Conservation (phyloP, 2,797 vertebrate genomes). For the Sebastolobus alascanus region DNA sequence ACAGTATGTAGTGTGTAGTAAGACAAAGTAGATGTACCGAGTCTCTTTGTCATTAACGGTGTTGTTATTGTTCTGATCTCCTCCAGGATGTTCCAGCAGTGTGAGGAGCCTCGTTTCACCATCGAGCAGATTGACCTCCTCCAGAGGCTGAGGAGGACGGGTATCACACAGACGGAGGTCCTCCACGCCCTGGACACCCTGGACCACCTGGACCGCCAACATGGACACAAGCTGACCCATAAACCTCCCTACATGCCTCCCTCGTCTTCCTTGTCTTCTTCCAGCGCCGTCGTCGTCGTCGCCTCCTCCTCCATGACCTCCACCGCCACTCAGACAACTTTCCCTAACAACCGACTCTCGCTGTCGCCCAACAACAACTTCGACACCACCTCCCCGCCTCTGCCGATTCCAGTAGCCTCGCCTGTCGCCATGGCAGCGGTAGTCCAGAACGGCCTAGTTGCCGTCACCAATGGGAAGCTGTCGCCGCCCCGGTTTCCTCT, state of each 20-base stretch:
- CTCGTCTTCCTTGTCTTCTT: conserved; percentile 67
- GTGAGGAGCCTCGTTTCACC: conserved; percentile 98
- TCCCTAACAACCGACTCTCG: conserved; percentile 88
- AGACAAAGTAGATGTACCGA: not conserved
- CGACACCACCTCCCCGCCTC: conserved; percentile 88
- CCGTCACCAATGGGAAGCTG: conserved; percentile 93
- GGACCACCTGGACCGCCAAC: conserved; percentile 95
- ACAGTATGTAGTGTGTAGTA: not conserved
- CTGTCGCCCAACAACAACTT: conserved; percentile 93
- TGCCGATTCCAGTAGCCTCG: conserved; percentile 82
- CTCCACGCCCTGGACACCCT: conserved; percentile 96
- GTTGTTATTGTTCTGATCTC: not conserved
- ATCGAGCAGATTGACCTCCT: conserved; percentile 99
- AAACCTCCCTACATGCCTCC: conserved; percentile 84
- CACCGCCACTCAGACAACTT: conserved; percentile 93
- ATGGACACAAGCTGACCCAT: conserved; percentile 91
- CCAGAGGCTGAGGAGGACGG: conserved; percentile 94
- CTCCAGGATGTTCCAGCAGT: conserved; percentile 96
- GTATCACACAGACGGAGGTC: conserved; percentile 96
- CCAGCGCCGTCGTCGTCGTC: conserved; percentile 33
- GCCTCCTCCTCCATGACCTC: conserved; percentile 89
- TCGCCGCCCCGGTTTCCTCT: conserved; percentile 93
- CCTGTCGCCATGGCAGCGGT: conserved; percentile 75
- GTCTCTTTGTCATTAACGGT: not conserved
- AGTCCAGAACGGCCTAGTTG: conserved; percentile 90